Evolutionary conservation across 2,113 vertebrate species (phyloP).

Genomic region (Capreolus pygargus): DNA sequence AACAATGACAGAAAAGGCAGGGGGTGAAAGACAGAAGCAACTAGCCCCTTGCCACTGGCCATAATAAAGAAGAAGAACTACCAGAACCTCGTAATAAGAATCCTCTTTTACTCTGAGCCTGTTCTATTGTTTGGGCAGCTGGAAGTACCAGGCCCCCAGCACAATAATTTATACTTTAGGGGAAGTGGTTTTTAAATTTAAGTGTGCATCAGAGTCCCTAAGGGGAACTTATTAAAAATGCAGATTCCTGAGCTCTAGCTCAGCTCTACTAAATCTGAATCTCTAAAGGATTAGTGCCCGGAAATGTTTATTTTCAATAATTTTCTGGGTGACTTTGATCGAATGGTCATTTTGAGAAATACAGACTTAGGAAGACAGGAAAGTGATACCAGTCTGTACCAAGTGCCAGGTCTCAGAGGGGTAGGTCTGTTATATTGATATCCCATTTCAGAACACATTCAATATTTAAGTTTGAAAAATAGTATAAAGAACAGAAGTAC

Average conservation of each 20-base stretch:
- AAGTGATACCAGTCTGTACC: background rate
- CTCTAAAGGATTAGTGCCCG: background rate
- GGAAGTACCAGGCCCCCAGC: background rate
- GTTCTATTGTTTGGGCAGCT: background rate
- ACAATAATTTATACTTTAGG: background rate
- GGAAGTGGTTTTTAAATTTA: background rate
- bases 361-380: background rate
- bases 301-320: background rate
- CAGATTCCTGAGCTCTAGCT: background rate
- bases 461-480: background rate
- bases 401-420: background rate
- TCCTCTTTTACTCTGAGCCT: background rate
- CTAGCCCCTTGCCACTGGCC: background rate
- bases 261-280: background rate
- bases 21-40: background rate
- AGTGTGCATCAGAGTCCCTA: background rate
- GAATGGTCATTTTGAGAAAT: background rate
- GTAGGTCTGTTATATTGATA: background rate
- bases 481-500: background rate
- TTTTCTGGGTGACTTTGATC: background rate
- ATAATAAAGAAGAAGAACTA: background rate
- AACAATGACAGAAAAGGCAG: background rate
- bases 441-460: background rate
- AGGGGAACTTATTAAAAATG: background rate
- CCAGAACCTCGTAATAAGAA: background rate